Evolutionary conservation across 2,888 invertebrate genomes (phyloP).

Genomic region (Temnothorax ravouxi): DNA sequence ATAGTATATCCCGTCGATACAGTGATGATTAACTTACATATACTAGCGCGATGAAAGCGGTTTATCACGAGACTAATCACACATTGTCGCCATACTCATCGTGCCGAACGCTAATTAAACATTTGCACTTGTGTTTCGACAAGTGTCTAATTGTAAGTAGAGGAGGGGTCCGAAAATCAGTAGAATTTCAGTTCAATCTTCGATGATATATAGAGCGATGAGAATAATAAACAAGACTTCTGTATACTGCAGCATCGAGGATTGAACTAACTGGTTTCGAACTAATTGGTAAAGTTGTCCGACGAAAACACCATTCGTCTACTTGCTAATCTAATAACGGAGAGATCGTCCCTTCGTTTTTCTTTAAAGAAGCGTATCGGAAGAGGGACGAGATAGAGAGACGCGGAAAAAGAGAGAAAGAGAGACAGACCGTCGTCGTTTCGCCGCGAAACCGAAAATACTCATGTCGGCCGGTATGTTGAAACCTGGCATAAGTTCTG

Average conservation of each 20-base stretch:
- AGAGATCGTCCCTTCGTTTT: conserved; percentile 25
- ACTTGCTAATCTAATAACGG: conserved; percentile 2
- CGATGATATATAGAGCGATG: background rate
- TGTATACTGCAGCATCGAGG: background rate
- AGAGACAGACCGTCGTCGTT: conserved; percentile 63
- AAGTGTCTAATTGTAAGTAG: background rate
- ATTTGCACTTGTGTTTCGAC: conserved; percentile 45
- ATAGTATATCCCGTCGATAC: conserved; percentile 46
- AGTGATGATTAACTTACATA: conserved; percentile 59
- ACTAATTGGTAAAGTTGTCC: background rate
- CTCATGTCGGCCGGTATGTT: conserved; percentile 85
- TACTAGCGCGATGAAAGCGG: background rate
- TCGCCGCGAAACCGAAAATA: conserved; percentile 85
- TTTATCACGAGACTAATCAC: conserved; percentile 20
- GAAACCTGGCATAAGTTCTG: conserved; percentile 86
- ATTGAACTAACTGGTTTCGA: background rate
- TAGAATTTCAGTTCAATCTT: conserved; percentile 5
- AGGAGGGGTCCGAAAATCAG: background rate
- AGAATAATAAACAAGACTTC: conserved; percentile 13
- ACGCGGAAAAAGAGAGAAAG: background rate
- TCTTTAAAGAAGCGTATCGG: background rate
- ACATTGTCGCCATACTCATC: conserved; percentile 1
- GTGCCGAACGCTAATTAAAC: conserved; percentile 17
- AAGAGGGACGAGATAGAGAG: background rate
- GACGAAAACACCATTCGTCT: conserved; percentile 20